Evolutionary conservation across 2,113 vertebrate genomes (phyloP).

Genomic region (Mormoops blainvillei): DNA sequence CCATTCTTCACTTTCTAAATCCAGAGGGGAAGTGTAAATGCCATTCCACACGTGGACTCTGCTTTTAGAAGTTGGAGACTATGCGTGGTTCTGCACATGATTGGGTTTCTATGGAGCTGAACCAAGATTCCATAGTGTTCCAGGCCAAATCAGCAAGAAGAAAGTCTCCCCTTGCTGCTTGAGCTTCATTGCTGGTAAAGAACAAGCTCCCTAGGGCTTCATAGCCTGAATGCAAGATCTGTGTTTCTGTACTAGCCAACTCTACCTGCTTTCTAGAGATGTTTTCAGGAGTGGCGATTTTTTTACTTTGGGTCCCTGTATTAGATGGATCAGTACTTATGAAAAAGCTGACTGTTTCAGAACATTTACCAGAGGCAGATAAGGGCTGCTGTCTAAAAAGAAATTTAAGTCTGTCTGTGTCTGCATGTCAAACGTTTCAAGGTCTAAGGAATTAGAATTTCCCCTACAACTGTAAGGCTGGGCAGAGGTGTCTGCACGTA

Average conservation of each 20-base stretch:
- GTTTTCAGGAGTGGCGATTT: slow-evolving; percentile 69
- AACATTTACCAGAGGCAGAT: slow-evolving; percentile 89
- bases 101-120: slow-evolving; percentile 97
- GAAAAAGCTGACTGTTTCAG: slow-evolving; percentile 94
- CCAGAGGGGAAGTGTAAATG: background rate
- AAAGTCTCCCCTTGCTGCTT: slow-evolving; percentile 97
- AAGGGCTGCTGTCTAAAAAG: slow-evolving; percentile 87
- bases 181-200: slow-evolving; percentile 96
- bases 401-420: slow-evolving; percentile 95
- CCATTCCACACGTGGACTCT: slow-evolving; percentile 62
- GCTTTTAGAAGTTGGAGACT: slow-evolving; percentile 85
- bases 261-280: slow-evolving; percentile 82
- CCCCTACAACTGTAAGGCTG: slow-evolving; percentile 82
- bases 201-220: slow-evolving; percentile 92
- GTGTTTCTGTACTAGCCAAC: slow-evolving; percentile 90
- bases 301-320: slow-evolving; percentile 92
- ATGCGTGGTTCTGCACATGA: slow-evolving; percentile 90
- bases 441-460: slow-evolving; percentile 87
- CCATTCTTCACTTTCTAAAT: slow-evolving; percentile 12
- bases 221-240: slow-evolving; percentile 89
- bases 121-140: slow-evolving; percentile 96
- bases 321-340: slow-evolving; percentile 95
- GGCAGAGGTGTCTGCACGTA: slow-evolving; percentile 86
- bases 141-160: slow-evolving; percentile 93
- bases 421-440: slow-evolving; percentile 94